phyloP scores from a whole-genome alignment of 2,113 vertebrate genomes.

The Gavialis gangeticus region DNA sequence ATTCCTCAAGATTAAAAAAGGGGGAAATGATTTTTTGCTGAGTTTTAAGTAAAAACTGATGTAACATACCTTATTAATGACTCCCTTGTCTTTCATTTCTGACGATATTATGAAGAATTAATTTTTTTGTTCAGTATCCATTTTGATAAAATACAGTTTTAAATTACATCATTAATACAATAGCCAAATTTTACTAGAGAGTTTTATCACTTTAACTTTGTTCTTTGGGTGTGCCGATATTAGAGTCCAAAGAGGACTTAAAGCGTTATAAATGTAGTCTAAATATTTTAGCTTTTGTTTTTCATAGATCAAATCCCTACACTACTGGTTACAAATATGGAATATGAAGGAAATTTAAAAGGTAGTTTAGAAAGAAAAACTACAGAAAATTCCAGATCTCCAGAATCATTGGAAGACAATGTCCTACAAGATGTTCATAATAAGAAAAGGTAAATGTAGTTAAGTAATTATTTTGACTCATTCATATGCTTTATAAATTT shows the following conservation, averaged over 20 bases:
- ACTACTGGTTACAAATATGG: background rate
- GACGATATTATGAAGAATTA: background rate
- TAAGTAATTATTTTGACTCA: background rate
- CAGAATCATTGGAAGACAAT: conserved; percentile 72
- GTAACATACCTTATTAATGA: background rate
- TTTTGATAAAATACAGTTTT: background rate
- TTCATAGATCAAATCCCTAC: conserved; percentile 38
- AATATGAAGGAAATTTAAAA: conserved; percentile 29
- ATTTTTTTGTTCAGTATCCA: background rate
- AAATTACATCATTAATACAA: background rate
- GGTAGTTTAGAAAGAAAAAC: conserved; percentile 60
- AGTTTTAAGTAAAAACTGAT: background rate
- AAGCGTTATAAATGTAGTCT: background rate
- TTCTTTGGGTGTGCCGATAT: background rate
- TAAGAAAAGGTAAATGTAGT: conserved; percentile 70
- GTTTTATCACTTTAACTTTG: background rate
- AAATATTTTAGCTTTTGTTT: conserved; percentile 53
- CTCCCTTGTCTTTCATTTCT: background rate
- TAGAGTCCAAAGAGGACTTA: background rate
- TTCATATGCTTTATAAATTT: conserved; percentile 6
- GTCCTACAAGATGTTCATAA: conserved; percentile 62
- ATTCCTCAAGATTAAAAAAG: background rate
- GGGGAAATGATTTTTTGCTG: background rate
- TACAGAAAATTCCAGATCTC: conserved; percentile 72
- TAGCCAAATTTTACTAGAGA: background rate